A percentile compares a stretch with the other conserved stretches of the same genome.
These are phyloP conservation scores for Scrobipalpa costella DNA, from an alignment of 2,888 invertebrate genomes.

Conservation along the genomic window DNA sequence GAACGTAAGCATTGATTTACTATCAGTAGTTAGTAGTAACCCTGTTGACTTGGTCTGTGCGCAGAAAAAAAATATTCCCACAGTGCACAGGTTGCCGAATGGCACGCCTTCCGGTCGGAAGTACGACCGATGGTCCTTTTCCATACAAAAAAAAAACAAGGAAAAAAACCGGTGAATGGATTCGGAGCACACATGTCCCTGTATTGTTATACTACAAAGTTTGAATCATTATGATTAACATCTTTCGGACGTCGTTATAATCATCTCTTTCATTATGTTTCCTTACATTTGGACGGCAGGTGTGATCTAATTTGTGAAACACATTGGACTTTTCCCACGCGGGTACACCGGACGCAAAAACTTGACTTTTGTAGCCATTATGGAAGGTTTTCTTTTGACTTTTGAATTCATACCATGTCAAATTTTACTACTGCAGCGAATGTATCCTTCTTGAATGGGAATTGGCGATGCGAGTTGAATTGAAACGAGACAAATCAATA, in stretches of 20 bases:
- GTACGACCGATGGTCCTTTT: slow-evolving; percentile 72
- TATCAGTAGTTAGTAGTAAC: slow-evolving; percentile 35
- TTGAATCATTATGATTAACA: slow-evolving; percentile 60
- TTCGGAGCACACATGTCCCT: slow-evolving; percentile 65
- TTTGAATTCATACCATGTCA: slow-evolving; percentile 42
- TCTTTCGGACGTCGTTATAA: slow-evolving; percentile 59
- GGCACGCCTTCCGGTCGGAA: slow-evolving; percentile 76
- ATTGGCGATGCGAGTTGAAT: slow-evolving; percentile 42
- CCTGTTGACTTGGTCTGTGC: slow-evolving; percentile 48
- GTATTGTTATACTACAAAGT: slow-evolving; percentile 42
- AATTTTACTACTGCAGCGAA: slow-evolving; percentile 44
- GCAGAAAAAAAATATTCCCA: slow-evolving; percentile 71
- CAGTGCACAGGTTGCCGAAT: slow-evolving; percentile 75
- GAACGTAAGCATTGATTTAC: not conserved
- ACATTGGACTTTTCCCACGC: slow-evolving; percentile 70
- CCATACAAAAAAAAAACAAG: slow-evolving; percentile 41
- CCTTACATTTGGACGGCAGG: slow-evolving; percentile 48
- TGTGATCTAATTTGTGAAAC: slow-evolving; percentile 54
- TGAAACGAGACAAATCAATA: slow-evolving; percentile 38
- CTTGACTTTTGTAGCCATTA: slow-evolving; percentile 46
- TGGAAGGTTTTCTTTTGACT: slow-evolving; percentile 47
- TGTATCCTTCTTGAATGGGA: slow-evolving; percentile 40
- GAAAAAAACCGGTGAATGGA: slow-evolving; percentile 62
- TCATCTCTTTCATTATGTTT: slow-evolving; percentile 51
- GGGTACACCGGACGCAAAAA: slow-evolving; percentile 32